A percentile compares a stretch with the other conserved stretches of the same genome.
phyloP scores from a whole-genome alignment of 1,140 invertebrate genomes.

The Lordiphosa stackelbergi region DNA sequence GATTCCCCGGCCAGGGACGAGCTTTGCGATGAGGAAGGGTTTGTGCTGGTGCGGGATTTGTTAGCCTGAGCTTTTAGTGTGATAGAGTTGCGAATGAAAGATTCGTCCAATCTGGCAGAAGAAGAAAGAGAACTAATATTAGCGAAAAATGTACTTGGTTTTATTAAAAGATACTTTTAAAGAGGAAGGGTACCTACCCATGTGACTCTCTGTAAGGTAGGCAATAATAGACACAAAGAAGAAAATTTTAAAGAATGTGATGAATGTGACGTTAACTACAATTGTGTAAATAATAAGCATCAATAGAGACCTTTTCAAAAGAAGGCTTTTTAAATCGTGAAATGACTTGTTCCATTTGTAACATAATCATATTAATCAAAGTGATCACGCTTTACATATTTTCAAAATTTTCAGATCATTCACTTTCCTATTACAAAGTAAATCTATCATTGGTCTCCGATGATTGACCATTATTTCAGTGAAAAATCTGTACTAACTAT shows the following conservation, averaged over 20 bases:
- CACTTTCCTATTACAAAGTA: too few relatives aligned
- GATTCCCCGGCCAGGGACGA: constrained; percentile 72
- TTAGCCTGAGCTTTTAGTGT: constrained; percentile 69
- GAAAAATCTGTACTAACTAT: too few relatives aligned
- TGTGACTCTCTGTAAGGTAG: constrained; percentile 57
- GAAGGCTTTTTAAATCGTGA: too few relatives aligned
- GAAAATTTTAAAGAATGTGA: background rate
- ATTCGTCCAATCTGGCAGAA: constrained; percentile 81
- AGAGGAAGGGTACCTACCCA: constrained; percentile 52
- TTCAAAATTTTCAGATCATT: too few relatives aligned
- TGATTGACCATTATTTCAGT: too few relatives aligned
- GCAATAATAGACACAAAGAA: background rate
- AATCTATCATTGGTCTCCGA: too few relatives aligned
- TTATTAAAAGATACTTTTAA: background rate
- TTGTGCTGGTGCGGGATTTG: constrained; percentile 72
- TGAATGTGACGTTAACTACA: too few relatives aligned
- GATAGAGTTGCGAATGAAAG: constrained; percentile 74
- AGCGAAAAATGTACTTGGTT: background rate
- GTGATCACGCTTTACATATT: too few relatives aligned
- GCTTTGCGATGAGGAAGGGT: constrained; percentile 75
- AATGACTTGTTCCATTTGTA: too few relatives aligned
- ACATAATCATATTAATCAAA: too few relatives aligned
- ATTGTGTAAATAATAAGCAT: too few relatives aligned
- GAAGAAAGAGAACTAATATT: background rate
- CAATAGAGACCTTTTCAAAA: too few relatives aligned